Evolutionary conservation across 2,797 vertebrate genomes (phyloP), one percentile per base, ranked within the genome.

Genomic region (Enteromius fasciolatus): DNA sequence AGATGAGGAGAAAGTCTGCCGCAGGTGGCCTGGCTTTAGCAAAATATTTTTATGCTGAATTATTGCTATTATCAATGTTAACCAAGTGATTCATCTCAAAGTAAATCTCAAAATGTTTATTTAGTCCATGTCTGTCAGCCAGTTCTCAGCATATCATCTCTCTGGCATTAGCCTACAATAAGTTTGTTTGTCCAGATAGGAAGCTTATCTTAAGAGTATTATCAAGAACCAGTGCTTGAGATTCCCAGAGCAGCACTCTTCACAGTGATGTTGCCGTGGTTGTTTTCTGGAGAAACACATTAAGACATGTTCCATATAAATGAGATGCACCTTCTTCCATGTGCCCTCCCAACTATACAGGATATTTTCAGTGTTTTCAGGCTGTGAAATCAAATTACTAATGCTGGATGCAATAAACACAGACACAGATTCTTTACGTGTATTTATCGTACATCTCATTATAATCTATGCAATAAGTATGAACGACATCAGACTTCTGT

Each of bases 371-470:
- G 92, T 99, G 98, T 89, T 97, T 98, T 89, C 97, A 97, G 8
- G 95, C 96, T 90, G 95, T 98, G 84, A 98, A 97, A 82, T 97
- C 97, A 92, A 99, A 99, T 94, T 97, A 99, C 94, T 94, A 99
- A 90, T 97, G 98, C 90, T 99, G 98, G 97, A 98, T 99, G 93
- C 98, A 98, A 96, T 99, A 96, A 94, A 89, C 74, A 85, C 88
- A 88, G 54, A 85, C 76, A 66, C 9, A 20, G 6, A 69, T 69
- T 50, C 31, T 4, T 70, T 48, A 28, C 23, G 23, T 46, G 15
- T 2, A 46, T 70, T 10, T 28, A 18, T 28, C 15, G 28, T 72
- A 18, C 15, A 50, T 50, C 69, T 31, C 46, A 72, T 72, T 72
- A 50, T 28, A 72, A 20, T 50, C 44, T 31, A 4, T 31, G 69